Evolutionary conservation across 1,140 invertebrate genomes (phyloP), one percentile per base, ranked within the genome.

Genomic region (Rhyzopertha dominica): DNA sequence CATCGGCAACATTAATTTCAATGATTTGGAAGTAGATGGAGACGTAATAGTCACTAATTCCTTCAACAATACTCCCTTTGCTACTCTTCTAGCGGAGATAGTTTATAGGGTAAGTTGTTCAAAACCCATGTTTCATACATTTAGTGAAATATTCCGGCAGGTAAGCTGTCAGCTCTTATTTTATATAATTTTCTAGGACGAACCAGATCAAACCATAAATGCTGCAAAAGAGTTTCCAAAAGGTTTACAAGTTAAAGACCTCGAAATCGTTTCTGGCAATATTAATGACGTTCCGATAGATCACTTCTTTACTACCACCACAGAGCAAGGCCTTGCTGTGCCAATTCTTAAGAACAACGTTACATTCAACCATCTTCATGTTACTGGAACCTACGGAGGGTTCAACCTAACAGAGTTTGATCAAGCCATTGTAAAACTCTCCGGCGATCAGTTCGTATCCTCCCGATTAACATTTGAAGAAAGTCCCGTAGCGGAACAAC

Each of bases 1-100:
- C 5, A 58, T 55, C n/a, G 59, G 71, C 0, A 66, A 61, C 41
- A 65, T 68, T 10, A 62, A 67, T 49, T 75, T 76, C 40, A 50
- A 58, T 10, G 45, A 66, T 14, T 51, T 76, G 1, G 40, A 67
- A 49, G 65, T 76, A 0, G 49, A 64, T 7, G 74, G 74, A 9
- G 42, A 58, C 0, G 29, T 75, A 2, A 51, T 54, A 1, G 42
- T 76, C 16, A 48, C 47, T 12, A 62, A 68, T 7, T 49, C 50
- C 23, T 53, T 67, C 7, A 69, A 70, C 49, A 54, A 51, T 5
- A 41, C 52, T 7, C 36, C 62, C 37, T 62, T 66, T 36, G 41
- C 55, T 14, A 12, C 41, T 1, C 12, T 69, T 18, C 63, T 74
- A 8, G 49, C 61, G 4, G 57, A 67, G 43, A 42, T 75, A 7